Base-by-base conservation (phyloP, 2,797 vertebrate genomes). In the Ateles fusciceps region DNA sequence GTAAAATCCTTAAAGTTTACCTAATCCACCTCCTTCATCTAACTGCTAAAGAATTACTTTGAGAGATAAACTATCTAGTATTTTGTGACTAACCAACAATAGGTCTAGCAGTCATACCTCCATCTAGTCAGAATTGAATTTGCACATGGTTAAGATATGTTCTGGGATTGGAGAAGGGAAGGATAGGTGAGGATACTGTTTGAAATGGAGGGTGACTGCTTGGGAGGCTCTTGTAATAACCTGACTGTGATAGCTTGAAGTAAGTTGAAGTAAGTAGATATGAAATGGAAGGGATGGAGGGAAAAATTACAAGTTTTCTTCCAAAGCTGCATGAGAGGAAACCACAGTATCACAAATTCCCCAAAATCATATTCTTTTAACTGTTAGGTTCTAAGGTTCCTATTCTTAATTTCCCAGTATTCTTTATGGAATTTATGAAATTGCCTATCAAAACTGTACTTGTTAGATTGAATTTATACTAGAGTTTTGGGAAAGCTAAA, bases 401-500 rank as follows among this genome's bases (percentile, higher is more conserved):
- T 75, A 44, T 8, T 59, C 61, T 93, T 79, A 68, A 24, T 86
- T 78, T 89, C 52, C 21, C 33, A 44, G 7, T 90, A 39, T 46
- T 87, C 46, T 74, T 52, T 80, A 44, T 44, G 89, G 36, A 76
- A 89, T 78, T 95, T 83, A 48, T 5, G 28, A 68, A 94, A 74
- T 92, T 90, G 24, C 57, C 78, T 68, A 1, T 74, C 64, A 88
- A 26, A 93, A 71, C 39, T 97, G 0, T 85, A 13, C 64, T 61
- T 88, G 17, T 83, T 89, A 75, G 42, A 46, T 48, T 89, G 87
- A 93, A 83, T 95, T 72, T 94, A 44, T 57, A 46, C 42, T 85
- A 30, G 42, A 24, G 17, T 85, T 88, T 85, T 1, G 10, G 59
- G 11, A 22, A 75, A 91, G 50, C 55, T 46, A 55, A 39, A 46